Base-by-base conservation (phyloP, 2,113 vertebrate genomes). In the Macrotis lagotis region DNA sequence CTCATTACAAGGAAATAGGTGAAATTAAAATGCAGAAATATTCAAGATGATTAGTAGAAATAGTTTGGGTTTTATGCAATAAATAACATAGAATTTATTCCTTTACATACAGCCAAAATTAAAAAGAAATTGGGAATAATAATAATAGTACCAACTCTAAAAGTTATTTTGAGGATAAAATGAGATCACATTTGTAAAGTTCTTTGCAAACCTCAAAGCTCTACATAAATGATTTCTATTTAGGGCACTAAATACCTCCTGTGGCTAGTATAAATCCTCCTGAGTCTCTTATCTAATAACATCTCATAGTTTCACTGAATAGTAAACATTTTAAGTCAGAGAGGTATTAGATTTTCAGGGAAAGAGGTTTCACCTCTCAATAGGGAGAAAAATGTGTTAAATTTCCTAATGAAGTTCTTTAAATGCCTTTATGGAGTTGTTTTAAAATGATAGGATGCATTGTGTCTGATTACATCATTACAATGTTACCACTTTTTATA, bases 11-110 rank as follows among this genome's bases (percentile, higher is more conserved):
- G 90, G 50, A 55, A 51, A 37, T 37, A 25, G 26, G 44, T 93
- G 48, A 91, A 26, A 83, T 83, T 94, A 93, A 96, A 96, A 83
- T 90, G 47, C 0, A 92, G 22, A 48, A 90, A 24, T 91, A 66
- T 89, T 88, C 89, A 49, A 24, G n/a, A 24, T 44, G 37, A 24
- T 83, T 91, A 44, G 49, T 91, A 93, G 3, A 26, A 89, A 6
- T 91, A 74, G 26, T 94, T 97, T 93, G 90, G 89, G 31, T 94
- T 97, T 93, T 91, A 12, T 92, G 0, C 37, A 88, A 16, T 90
- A 88, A 37, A 3, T 66, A 89, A 48, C 28, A 49, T 93, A 91
- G 94, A 93, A 91, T 9, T 91, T 49, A n/a, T 49, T 74, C n/a
- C 7, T 44, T 2, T 44, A 83, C 6, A 24, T 83, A 44, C 16